Base-by-base conservation (phyloP, 2,797 vertebrate species). In the Hippopotamyrus pictus region DNA sequence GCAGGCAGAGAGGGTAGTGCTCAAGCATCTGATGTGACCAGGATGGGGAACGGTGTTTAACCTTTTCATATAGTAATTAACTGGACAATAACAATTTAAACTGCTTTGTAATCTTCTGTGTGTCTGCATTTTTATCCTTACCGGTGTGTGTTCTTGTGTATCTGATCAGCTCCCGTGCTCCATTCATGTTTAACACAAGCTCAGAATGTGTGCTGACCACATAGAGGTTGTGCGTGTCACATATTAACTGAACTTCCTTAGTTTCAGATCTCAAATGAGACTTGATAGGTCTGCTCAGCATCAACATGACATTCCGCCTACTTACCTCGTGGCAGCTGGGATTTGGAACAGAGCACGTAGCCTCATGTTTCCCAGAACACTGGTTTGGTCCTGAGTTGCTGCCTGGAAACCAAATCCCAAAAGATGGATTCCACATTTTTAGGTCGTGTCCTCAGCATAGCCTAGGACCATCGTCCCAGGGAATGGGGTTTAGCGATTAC, bases 241-340 rank as follows among this genome's bases (percentile, higher is more conserved):
- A 12, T 51, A 46, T 51, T 51, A 84, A 29, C 73, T 79, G 73
- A 79, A 46, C 73, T 48, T 84, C 22, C 44, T 51, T 51, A 51
- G 82, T 46, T 48, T 84, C 5, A 0, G 22, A 84, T 50, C 82
- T 3, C 46, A 84, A 12, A 59, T 87, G 48, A 85, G 88, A 87
- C 59, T 37, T 76, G 8, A 33, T 37, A 89, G 37, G 69, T 65
- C 48, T 76, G 51, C 48, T 37, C 8, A 86, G 37, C 44, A 73
- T 53, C 44, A 51, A n/a, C 92, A 92, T 91, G 89, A 46, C 46
- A 37, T 22, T 84, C 91, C 92, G 93, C 93, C 93, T 92, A 65
- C 89, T 90, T 41, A 91, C 85, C 46, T 90, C 19, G 3, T 29
- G 84, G 22, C 22, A 86, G 84, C 50, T 54, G 84, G 83, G 84